Base-by-base conservation (phyloP, 2,113 vertebrate genomes). In the Guaruba guarouba region DNA sequence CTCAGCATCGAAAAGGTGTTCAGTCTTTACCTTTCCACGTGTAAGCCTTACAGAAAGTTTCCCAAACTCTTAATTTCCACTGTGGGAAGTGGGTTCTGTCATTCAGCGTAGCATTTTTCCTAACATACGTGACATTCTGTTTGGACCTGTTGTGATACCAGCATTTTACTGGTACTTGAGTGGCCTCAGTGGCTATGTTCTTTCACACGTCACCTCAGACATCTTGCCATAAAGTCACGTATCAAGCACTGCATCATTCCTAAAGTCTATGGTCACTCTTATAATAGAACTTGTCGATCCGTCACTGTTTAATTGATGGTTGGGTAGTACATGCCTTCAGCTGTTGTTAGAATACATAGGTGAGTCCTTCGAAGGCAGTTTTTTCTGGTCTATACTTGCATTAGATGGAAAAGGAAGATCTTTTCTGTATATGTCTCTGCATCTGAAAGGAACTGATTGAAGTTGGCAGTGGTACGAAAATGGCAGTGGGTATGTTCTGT, bases 91-190 rank as follows among this genome's bases (percentile, higher is more conserved):
- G 24, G 7, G 4, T 89, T 55, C 17, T 69, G 15, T 62, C 77
- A 41, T 84, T 75, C 41, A 41, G 6, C 17, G 2, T 29, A 57
- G 64, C 31, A 4, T 87, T 84, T 84, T 8, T 77, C 18, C 10
- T 35, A 20, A 48, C 5, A 1, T 76, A 9, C 2, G 1, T 57
- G 10, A 0, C 49, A 29, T 0, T 35, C 11, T 73, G 19, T 89
- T 83, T 33, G 7, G n/a, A 29, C 29, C 22, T n/a, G 18, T 67
- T 86, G 28, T 3, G n/a, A 41, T 46, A 37, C 18, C 29, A 25
- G 25, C 31, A 23, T 78, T 81, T 91, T 63, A 41, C 12, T 6
- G 2, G 18, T n/a, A 27, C 35, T 61, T n/a, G 22, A 31, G n/a
- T 80, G 44, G 52, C 44, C 23, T 73, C 54, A 52, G 33, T 66